Percentiles rank a stretch among this genome's conserved stretches.
phyloP scores from a whole-genome alignment of 1,140 invertebrate species.

The Magallana ariakensis region DNA sequence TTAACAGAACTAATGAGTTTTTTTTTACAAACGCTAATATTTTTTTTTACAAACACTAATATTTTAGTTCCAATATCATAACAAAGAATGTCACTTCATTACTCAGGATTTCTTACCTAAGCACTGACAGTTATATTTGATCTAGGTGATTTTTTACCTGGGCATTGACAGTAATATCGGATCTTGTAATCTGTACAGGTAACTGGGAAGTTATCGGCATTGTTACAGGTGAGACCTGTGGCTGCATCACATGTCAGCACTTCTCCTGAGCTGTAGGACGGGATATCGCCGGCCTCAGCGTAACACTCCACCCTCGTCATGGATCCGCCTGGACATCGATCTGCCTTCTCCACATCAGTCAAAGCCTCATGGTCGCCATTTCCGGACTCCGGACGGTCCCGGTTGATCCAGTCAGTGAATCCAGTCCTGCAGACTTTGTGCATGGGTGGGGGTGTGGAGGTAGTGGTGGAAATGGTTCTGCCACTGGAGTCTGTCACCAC shows the following conservation, averaged over 20 bases:
- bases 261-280: constrained; percentile 62
- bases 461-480: not conserved
- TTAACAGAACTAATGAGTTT: no score
- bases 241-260: constrained; percentile 65
- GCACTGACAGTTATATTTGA: no score
- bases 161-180: constrained; percentile 78
- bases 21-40: no score
- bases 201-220: constrained; percentile 65
- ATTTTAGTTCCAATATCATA: no score
- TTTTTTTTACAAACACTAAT: no score
- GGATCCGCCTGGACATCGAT: constrained; percentile 64
- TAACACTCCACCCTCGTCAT: constrained; percentile 66
- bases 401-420: constrained; percentile 64
- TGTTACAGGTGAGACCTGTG: constrained; percentile 66
- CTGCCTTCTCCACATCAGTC: constrained; percentile 51
- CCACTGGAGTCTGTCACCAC: not conserved
- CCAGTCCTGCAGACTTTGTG: constrained; percentile 43
- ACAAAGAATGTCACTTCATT: not conserved
- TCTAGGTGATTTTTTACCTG: not conserved
- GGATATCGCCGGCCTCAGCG: constrained; percentile 55
- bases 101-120: no score
- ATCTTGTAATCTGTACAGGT: constrained; percentile 79
- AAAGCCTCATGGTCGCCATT: constrained; percentile 65
- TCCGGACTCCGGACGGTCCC: constrained; percentile 50
- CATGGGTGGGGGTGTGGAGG: constrained; percentile 29